These are phyloP conservation scores for Phyto melanocephala DNA, from an alignment of 2,888 invertebrate genomes.

Conservation along the genomic window DNA sequence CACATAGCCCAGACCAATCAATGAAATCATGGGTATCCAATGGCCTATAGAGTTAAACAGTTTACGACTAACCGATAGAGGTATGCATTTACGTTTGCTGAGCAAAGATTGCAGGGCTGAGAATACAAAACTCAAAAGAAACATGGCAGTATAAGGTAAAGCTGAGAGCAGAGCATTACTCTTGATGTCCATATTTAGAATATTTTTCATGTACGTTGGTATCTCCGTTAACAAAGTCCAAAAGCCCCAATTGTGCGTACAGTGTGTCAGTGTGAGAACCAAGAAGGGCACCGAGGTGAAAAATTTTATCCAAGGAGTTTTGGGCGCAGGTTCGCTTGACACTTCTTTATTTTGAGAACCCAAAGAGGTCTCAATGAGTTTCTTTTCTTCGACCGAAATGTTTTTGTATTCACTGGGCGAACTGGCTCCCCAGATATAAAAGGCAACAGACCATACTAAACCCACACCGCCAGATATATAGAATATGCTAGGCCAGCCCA, in stretches of 20 bases:
- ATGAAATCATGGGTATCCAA: slow-evolving; percentile 84
- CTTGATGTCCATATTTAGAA: slow-evolving; percentile 86
- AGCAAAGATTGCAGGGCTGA: slow-evolving; percentile 83
- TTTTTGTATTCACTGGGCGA: slow-evolving; percentile 82
- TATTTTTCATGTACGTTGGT: slow-evolving; percentile 87
- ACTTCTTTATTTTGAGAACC: slow-evolving; percentile 76
- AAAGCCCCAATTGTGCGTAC: slow-evolving; percentile 88
- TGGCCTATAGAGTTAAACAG: slow-evolving; percentile 82
- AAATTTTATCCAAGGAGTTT: slow-evolving; percentile 87
- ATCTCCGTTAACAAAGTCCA: slow-evolving; percentile 91
- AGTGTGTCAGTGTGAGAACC: slow-evolving; percentile 86
- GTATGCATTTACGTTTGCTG: slow-evolving; percentile 73
- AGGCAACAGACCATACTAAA: slow-evolving; percentile 82
- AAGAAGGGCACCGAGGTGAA: slow-evolving; percentile 87
- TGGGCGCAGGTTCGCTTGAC: slow-evolving; percentile 63
- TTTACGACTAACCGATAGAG: slow-evolving; percentile 78
- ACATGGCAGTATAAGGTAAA: slow-evolving; percentile 87
- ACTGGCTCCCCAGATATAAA: slow-evolving; percentile 83
- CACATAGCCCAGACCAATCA: slow-evolving; percentile 83
- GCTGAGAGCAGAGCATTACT: slow-evolving; percentile 85
- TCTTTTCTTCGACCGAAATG: slow-evolving; percentile 83
- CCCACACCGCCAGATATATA: slow-evolving; percentile 85
- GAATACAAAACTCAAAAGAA: slow-evolving; percentile 85
- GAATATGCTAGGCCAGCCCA: slow-evolving; percentile 90
- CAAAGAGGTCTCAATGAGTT: slow-evolving; percentile 84